Evolutionary conservation across 1,140 invertebrate genomes (phyloP).

Genomic region (Pseudomyrmex sp.): DNA sequence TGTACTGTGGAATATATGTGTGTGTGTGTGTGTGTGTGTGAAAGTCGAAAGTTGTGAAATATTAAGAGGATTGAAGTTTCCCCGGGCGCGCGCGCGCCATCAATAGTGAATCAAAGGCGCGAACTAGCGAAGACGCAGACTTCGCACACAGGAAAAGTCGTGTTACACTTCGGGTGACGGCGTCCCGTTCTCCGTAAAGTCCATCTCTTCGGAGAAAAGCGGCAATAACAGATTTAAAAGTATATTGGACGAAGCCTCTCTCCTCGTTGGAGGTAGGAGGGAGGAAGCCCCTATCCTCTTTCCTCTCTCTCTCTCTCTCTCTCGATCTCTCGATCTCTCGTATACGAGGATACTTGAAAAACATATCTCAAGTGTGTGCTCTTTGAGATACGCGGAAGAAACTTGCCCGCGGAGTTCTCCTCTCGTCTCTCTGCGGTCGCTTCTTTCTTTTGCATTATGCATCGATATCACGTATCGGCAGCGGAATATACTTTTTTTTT

Average conservation of each 20-base stretch:
- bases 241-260: conserved; percentile 37
- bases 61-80: conserved; percentile 29
- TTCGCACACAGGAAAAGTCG: background rate
- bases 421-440: background rate
- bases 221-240: conserved; percentile 57
- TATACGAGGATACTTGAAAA: conserved; percentile 44
- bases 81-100: conserved; percentile 30
- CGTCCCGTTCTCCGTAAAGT: conserved; percentile 19
- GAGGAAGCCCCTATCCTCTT: background rate
- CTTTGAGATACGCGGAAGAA: conserved; percentile 45
- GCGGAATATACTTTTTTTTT: background rate
- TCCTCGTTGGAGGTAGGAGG: background rate
- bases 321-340: conserved; percentile 1
- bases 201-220: conserved; percentile 34
- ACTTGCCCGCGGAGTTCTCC: conserved; percentile 20
- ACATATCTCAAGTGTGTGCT: conserved; percentile 45
- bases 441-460: conserved; percentile 36
- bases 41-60: conserved; percentile 5
- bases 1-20: too few species aligned
- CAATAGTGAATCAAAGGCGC: conserved; percentile 47
- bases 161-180: conserved; percentile 32
- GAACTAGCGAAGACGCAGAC: conserved; percentile 1
- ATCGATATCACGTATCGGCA: conserved; percentile 40
- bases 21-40: too few species aligned
- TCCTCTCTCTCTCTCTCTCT: background rate